phyloP scores from a whole-genome alignment of 2,797 vertebrate genomes.

The Acestrorhynchus altus region DNA sequence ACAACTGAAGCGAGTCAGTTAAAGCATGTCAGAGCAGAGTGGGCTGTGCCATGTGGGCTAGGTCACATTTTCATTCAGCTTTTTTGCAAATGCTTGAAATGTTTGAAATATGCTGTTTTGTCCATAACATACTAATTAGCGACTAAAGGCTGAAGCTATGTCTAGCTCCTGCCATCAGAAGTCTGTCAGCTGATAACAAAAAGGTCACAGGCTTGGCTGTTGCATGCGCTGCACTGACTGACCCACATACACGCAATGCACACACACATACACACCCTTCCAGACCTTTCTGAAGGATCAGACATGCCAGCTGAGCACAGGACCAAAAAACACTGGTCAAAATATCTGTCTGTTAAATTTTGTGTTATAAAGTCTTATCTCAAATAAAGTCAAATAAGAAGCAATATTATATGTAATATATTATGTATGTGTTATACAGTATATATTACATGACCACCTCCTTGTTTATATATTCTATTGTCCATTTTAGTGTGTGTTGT shows the following conservation, averaged over 20 bases:
- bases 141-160: neutral
- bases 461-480: too few species aligned
- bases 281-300: neutral
- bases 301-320: neutral
- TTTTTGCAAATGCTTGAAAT: neutral
- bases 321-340: too few species aligned
- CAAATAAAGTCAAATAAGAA: too few species aligned
- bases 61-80: neutral
- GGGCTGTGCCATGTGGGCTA: neutral
- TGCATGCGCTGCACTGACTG: conserved; percentile 11
- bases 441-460: too few species aligned
- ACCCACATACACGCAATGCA: conserved; percentile 31
- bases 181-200: conserved; percentile 18
- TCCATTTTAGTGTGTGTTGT: too few species aligned
- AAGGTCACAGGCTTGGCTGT: conserved; percentile 33
- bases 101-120: neutral
- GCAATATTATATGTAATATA: too few species aligned
- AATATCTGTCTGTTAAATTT: too few species aligned
- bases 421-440: too few species aligned
- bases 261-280: conserved; percentile 7
- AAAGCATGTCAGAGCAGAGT: neutral
- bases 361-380: too few species aligned
- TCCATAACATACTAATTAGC: neutral
- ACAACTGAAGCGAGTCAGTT: neutral
- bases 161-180: neutral